A percentile compares a stretch with the other conserved stretches of the same genome.
Conservation (phyloP, 2,113 vertebrate species). For the Ctenomys sociabilis region DNA sequence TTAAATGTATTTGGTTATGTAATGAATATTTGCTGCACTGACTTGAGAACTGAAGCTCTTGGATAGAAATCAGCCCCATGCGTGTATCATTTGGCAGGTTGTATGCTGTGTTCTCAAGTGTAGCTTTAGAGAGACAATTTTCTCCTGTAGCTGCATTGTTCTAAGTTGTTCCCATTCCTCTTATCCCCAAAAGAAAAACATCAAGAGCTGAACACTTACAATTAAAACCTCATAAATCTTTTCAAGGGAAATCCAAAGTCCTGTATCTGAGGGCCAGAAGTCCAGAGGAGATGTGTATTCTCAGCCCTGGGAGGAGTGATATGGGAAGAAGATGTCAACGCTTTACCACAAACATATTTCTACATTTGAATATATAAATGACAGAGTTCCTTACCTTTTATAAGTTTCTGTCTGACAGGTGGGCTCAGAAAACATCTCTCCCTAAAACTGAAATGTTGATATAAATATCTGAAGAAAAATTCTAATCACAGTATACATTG, state of each 20-base stretch:
- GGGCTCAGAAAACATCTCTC: slow-evolving; percentile 89
- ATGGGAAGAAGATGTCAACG: slow-evolving; percentile 80
- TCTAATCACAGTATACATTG: slow-evolving; percentile 97
- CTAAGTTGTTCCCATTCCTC: neutral
- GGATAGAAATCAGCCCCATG: neutral
- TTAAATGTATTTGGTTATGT: neutral
- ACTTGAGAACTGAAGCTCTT: neutral
- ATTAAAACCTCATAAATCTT: slow-evolving; percentile 65
- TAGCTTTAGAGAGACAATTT: slow-evolving; percentile 3
- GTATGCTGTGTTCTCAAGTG: neutral
- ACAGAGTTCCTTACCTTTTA: slow-evolving; percentile 86
- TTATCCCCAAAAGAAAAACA: slow-evolving; percentile 61
- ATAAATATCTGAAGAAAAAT: slow-evolving; percentile 97
- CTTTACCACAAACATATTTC: slow-evolving; percentile 85
- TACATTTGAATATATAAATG: slow-evolving; percentile 90
- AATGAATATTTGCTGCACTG: neutral
- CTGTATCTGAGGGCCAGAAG: slow-evolving; percentile 72
- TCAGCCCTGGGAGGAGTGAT: slow-evolving; percentile 73
- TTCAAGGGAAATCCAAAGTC: slow-evolving; percentile 34
- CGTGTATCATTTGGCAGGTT: neutral
- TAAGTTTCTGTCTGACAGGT: slow-evolving; percentile 89
- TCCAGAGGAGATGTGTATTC: slow-evolving; percentile 74
- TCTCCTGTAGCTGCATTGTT: neutral
- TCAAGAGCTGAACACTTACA: slow-evolving; percentile 76
- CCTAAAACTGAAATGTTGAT: slow-evolving; percentile 94